Evolutionary conservation across 2,113 vertebrate genomes (phyloP).

Genomic region (Arenaria interpres): DNA sequence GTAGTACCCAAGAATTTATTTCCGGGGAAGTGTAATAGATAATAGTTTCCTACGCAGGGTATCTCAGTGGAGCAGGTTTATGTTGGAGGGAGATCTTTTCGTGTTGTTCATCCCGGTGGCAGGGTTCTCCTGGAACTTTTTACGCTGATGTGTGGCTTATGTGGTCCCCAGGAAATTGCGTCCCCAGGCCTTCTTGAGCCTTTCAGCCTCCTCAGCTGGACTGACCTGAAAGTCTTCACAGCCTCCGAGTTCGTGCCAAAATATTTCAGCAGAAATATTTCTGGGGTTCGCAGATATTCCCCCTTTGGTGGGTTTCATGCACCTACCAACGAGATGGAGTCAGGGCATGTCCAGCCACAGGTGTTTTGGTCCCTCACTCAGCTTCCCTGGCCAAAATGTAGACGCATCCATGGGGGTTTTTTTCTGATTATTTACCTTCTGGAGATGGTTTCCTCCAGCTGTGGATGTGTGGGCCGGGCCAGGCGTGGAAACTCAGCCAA

Average conservation of each 20-base stretch:
- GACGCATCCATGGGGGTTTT: rapidly evolving
- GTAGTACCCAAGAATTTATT: neutral
- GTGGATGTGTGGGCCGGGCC: neutral
- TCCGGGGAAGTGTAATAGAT: neutral
- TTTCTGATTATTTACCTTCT: neutral
- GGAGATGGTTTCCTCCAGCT: neutral
- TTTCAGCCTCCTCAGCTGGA: neutral
- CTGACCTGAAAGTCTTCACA: neutral
- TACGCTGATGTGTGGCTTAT: neutral
- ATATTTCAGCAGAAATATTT: neutral
- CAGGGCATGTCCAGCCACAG: neutral
- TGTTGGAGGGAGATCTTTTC: neutral
- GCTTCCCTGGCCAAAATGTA: neutral
- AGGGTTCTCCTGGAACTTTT: neutral
- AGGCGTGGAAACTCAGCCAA: neutral
- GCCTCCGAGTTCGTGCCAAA: rapidly evolving
- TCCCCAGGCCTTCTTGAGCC: neutral
- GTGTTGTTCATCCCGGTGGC: neutral
- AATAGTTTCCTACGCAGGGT: neutral
- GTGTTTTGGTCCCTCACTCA: neutral
- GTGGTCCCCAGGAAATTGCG: rapidly evolving
- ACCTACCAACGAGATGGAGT: neutral
- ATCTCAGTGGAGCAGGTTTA: neutral
- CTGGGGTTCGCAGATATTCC: neutral
- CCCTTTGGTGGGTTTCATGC: neutral